Evolutionary conservation across 2,113 vertebrate genomes (phyloP).

Genomic region (Pomatorhinus ruficollis): DNA sequence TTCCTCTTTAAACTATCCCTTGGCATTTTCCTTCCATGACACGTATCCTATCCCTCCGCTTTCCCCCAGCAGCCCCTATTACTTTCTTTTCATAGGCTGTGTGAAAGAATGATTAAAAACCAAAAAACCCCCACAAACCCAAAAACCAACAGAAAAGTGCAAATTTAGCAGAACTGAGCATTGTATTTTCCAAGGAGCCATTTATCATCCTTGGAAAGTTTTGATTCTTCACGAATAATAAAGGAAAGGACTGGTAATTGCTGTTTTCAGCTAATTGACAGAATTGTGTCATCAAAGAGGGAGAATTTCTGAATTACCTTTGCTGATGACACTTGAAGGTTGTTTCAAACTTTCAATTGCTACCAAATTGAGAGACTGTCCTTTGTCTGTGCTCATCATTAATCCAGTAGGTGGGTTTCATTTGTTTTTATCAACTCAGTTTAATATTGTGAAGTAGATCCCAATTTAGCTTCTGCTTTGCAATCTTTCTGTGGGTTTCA

Average conservation of each 20-base stretch:
- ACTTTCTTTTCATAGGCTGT: neutral
- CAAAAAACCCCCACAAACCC: accelerated
- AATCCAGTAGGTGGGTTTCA: constrained; percentile 13
- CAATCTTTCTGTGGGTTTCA: neutral
- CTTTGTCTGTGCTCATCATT: constrained; percentile 28
- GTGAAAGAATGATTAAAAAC: constrained; percentile 43
- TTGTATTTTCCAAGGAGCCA: constrained; percentile 65
- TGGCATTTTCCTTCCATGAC: neutral
- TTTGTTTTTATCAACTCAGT: neutral
- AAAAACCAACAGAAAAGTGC: constrained; percentile 46
- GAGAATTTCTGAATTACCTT: constrained; percentile 51
- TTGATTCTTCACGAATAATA: constrained; percentile 72
- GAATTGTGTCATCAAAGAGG: constrained; percentile 61
- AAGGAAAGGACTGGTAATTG: constrained; percentile 69
- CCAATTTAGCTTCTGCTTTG: neutral
- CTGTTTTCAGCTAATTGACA: constrained; percentile 72
- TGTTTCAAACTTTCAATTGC: constrained; percentile 41
- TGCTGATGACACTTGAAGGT: constrained; percentile 60
- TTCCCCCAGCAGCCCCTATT: neutral
- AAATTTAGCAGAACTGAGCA: constrained; percentile 66
- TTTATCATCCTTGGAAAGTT: constrained; percentile 78
- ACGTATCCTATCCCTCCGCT: neutral
- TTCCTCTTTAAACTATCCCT: neutral
- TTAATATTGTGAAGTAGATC: neutral
- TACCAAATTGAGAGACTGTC: constrained; percentile 49